Base-by-base conservation (phyloP, 2,113 vertebrate genomes). In the Gila orcuttii region DNA sequence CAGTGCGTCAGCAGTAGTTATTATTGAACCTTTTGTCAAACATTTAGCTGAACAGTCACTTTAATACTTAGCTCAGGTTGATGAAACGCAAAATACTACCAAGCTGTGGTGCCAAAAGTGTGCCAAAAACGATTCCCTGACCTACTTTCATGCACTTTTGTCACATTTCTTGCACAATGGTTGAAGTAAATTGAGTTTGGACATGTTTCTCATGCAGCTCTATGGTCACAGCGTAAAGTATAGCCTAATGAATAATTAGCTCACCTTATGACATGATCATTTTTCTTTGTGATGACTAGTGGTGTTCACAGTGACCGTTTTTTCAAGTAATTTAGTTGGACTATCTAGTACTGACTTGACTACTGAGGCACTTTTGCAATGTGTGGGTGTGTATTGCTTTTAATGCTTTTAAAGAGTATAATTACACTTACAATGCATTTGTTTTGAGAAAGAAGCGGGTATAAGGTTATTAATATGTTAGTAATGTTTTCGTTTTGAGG, bases 131-230 rank as follows among this genome's bases (percentile, higher is more conserved):
- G 3, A 52, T 17, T 42, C 21, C 3, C 11, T 83, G 81, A 59
- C 81, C 66, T 73, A 83, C 81, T 73, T 83, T 73, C 15, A 47
- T 19, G 17, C n/a, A 68, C 25, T 52, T 52, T 69, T 31, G 81
- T 83, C 81, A 57, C 81, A 33, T 73, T 71, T 73, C 81, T 73
- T 73, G 31, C 33, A 6, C 23, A 57, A 10, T 7, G 47, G 52
- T 83, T 73, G 81, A 59, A 8, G 68, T 73, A 55, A 69, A 71
- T 36, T 31, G 47, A 36, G 47, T 59, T 83, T 25, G 33, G 50
- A 17, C 45, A 52, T 55, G 80, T 82, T 69, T 69, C 62, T 15
- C 1, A 3, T 69, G 28, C 42, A 19, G 21, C 62, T 82, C 62
- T 31, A 82, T 68, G 42, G 62, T 31, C 10, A 82, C 42, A 52